Evolutionary conservation across 1,140 invertebrate genomes (phyloP).

Genomic region (Mya arenaria): DNA sequence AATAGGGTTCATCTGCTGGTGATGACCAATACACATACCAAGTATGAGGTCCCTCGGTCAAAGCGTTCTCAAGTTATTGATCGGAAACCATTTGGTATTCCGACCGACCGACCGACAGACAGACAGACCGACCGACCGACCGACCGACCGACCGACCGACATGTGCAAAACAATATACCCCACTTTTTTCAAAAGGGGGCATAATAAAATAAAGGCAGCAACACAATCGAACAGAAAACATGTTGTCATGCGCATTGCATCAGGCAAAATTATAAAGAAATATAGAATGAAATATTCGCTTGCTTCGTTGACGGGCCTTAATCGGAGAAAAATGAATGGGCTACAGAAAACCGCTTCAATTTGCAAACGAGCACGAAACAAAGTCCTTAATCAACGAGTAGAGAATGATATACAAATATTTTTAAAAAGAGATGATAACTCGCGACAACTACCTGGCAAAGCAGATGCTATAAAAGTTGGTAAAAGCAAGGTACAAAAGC

Average conservation of each 20-base stretch:
- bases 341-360: neutral
- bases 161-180: too few relatives aligned
- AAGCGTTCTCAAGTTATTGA: too few relatives aligned
- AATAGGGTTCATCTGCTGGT: too few relatives aligned
- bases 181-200: too few relatives aligned
- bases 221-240: neutral
- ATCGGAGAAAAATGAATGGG: conserved; percentile 1
- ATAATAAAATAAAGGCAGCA: conserved; percentile 33
- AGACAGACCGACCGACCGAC: too few relatives aligned
- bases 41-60: too few relatives aligned
- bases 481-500: conserved; percentile 1
- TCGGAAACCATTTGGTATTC: too few relatives aligned
- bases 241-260: conserved; percentile 8
- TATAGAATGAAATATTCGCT: conserved; percentile 16
- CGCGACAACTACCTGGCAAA: conserved; percentile 28
- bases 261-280: conserved; percentile 20
- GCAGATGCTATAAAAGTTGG: conserved; percentile 20
- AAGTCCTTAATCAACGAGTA: neutral
- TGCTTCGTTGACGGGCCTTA: neutral
- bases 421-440: conserved; percentile 44
- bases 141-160: too few relatives aligned
- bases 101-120: too few relatives aligned
- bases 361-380: neutral
- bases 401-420: conserved; percentile 2
- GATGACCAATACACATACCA: too few relatives aligned